phyloP scores from a whole-genome alignment of 2,888 invertebrate species.

The Acronicta alni region DNA sequence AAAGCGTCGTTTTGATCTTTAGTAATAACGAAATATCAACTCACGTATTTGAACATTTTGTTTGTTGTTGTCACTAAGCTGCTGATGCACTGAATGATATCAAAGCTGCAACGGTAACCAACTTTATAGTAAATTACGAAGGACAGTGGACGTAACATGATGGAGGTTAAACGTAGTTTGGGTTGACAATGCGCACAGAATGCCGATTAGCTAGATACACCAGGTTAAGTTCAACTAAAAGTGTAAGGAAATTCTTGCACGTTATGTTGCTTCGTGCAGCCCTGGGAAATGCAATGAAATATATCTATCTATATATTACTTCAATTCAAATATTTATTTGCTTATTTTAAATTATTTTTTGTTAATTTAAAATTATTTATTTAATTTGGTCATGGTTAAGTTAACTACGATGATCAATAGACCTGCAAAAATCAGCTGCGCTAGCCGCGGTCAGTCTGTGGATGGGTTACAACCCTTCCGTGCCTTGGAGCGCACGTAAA shows the following conservation, averaged over 20 bases:
- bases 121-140: slow-evolving; percentile 43
- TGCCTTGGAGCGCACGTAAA: too few relatives aligned
- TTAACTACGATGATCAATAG: too few relatives aligned
- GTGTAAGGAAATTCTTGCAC: slow-evolving; percentile 11
- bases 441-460: too few relatives aligned
- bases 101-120: slow-evolving; percentile 20
- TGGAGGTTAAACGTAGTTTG: slow-evolving; percentile 25
- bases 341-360: too few relatives aligned
- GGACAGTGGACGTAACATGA: slow-evolving; percentile 29
- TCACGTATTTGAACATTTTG: slow-evolving; percentile 72
- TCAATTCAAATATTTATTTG: too few relatives aligned
- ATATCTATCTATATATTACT: too few relatives aligned
- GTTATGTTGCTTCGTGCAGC: neutral
- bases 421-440: too few relatives aligned
- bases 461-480: too few relatives aligned
- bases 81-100: slow-evolving; percentile 54
- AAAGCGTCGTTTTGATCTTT: neutral
- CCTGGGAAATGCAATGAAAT: too few relatives aligned
- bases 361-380: too few relatives aligned
- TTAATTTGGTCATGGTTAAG: too few relatives aligned
- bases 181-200: slow-evolving; percentile 27
- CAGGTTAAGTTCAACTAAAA: slow-evolving; percentile 22
- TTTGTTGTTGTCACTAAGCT: slow-evolving; percentile 45
- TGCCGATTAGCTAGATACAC: slow-evolving; percentile 11
- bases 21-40: slow-evolving; percentile 16